Percentiles rank a stretch among this genome's conserved stretches.
phyloP scores from a whole-genome alignment of 2,797 vertebrate species.

The Xiphorhynchus erythropygius region DNA sequence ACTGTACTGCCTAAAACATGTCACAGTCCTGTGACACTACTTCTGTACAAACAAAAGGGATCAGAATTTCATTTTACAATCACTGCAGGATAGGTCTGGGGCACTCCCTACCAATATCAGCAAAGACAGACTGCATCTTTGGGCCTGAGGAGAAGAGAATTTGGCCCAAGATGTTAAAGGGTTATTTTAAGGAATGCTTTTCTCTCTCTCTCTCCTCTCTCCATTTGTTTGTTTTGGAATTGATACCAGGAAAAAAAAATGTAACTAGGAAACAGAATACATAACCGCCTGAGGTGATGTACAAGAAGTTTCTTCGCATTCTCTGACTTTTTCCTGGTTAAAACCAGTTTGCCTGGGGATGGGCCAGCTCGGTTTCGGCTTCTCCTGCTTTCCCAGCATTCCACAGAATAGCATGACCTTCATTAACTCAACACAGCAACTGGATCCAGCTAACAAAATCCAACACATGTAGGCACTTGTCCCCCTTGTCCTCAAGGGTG shows the following conservation, averaged over 20 bases:
- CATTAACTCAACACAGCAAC: conserved; percentile 70
- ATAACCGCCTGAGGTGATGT: conserved; percentile 69
- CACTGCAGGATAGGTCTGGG: background rate
- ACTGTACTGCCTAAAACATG: background rate
- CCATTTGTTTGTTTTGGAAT: conserved; percentile 69
- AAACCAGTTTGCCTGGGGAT: conserved; percentile 81
- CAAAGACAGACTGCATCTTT: background rate
- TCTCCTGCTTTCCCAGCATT: conserved; percentile 76
- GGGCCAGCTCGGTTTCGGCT: conserved; percentile 67
- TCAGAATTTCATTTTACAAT: background rate
- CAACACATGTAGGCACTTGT: conserved; percentile 74
- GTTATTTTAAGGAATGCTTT: conserved; percentile 70
- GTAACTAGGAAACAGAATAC: conserved; percentile 73
- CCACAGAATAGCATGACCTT: conserved; percentile 72
- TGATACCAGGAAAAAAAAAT: conserved; percentile 71
- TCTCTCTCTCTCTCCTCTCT: background rate
- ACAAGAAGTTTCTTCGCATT: conserved; percentile 69
- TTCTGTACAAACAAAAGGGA: background rate
- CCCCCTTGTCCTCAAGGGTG: conserved; percentile 58
- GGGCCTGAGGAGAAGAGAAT: background rate
- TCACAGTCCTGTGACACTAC: background rate
- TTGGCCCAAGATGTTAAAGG: conserved; percentile 56
- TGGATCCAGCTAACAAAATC: conserved; percentile 76
- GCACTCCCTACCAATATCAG: background rate
- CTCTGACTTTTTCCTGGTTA: conserved; percentile 77